These are phyloP conservation scores for Heliconius hortense DNA, from an alignment of 2,888 invertebrate genomes.

Conservation along the genomic window DNA sequence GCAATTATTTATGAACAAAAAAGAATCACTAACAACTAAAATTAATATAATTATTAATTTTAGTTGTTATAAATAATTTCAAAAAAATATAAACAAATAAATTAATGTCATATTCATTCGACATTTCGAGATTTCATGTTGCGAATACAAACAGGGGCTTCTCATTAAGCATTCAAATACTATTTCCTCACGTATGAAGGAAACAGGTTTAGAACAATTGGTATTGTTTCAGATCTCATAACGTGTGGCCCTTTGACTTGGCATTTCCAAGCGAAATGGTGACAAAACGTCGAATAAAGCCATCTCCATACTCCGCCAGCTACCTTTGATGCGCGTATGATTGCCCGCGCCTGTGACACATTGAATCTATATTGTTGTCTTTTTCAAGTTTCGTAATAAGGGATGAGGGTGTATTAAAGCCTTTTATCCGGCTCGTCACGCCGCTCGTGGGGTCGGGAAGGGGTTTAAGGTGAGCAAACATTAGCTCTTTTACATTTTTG, in stretches of 20 bases:
- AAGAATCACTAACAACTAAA: no score
- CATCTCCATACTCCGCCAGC: conserved; percentile 76
- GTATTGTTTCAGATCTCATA: conserved; percentile 80
- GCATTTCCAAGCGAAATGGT: conserved; percentile 55
- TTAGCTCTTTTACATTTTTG: conserved; percentile 83
- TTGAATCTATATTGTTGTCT: conserved; percentile 82
- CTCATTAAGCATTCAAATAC: conserved; percentile 78
- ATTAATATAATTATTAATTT: no score
- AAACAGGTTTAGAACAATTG: conserved; percentile 79
- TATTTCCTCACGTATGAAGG: conserved; percentile 74
- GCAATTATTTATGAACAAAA: neutral
- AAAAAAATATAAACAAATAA: conserved; percentile 22
- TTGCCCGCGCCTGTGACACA: conserved; percentile 82
- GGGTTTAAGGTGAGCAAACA: conserved; percentile 82
- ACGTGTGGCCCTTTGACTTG: conserved; percentile 78
- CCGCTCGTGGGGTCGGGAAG: conserved; percentile 77
- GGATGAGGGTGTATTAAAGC: conserved; percentile 83
- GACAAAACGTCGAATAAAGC: conserved; percentile 73
- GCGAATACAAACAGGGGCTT: conserved; percentile 60
- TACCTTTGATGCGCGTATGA: conserved; percentile 82
- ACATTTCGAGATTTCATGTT: conserved; percentile 48
- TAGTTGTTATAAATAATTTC: no score
- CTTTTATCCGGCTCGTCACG: conserved; percentile 83
- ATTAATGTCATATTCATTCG: conserved; percentile 32
- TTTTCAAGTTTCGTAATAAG: conserved; percentile 83